These are phyloP conservation scores for Crypturellus tataupa DNA, from an alignment of 2,797 vertebrate genomes.

Conservation along the genomic window DNA sequence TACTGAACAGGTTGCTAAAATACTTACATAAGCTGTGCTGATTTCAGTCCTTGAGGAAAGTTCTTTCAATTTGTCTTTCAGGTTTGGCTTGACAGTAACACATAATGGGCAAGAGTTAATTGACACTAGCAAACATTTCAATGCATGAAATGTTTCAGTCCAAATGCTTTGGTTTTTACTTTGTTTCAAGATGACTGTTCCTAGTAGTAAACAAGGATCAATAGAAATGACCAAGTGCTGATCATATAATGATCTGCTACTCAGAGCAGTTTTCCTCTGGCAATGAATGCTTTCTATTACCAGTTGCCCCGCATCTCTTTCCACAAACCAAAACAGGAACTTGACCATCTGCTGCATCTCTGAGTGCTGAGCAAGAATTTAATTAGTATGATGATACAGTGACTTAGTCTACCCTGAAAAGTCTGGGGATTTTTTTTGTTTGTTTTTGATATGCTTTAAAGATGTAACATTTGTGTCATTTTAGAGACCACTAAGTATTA, in stretches of 20 bases:
- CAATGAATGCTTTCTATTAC: not conserved
- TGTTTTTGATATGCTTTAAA: not conserved
- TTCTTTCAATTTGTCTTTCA: conserved; percentile 48
- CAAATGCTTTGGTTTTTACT: not conserved
- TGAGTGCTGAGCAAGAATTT: not conserved
- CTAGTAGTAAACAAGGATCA: conserved; percentile 31
- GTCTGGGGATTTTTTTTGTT: not conserved
- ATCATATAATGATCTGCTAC: conserved; percentile 10
- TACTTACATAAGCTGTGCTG: conserved; percentile 55
- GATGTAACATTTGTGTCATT: conserved; percentile 42
- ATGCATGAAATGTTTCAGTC: not conserved
- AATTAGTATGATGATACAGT: not conserved
- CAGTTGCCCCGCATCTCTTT: not conserved
- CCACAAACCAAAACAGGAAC: not conserved
- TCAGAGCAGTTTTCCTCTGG: not conserved
- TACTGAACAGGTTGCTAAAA: conserved; percentile 65
- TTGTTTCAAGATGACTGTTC: conserved; percentile 43
- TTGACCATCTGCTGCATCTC: not conserved
- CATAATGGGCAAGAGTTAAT: not conserved
- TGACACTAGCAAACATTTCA: not conserved
- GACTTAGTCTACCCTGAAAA: not conserved
- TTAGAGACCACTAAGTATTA: conserved; percentile 81
- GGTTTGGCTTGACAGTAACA: not conserved
- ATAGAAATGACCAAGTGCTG: conserved; percentile 44
- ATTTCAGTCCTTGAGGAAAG: conserved; percentile 47